A percentile compares a stretch with the other conserved stretches of the same genome.
Conservation (phyloP, 2,113 vertebrate genomes). For the Caretta caretta region DNA sequence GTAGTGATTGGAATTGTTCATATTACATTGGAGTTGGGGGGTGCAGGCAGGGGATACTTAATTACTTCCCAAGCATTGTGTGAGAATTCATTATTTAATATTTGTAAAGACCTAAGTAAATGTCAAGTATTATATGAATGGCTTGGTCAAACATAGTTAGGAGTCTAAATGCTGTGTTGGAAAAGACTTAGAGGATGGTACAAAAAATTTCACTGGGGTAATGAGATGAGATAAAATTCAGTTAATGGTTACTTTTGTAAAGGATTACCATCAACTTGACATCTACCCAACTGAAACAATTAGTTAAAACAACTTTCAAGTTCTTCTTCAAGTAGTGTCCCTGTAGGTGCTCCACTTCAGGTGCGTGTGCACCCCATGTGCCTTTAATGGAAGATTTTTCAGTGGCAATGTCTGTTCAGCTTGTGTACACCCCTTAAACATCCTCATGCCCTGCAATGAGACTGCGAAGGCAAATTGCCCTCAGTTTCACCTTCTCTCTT, state of each 20-base stretch:
- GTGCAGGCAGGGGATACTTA: background rate
- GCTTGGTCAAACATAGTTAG: background rate
- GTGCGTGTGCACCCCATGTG: background rate
- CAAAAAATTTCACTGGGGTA: background rate
- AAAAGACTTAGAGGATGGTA: background rate
- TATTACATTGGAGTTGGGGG: background rate
- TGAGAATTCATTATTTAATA: background rate
- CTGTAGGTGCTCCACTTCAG: background rate
- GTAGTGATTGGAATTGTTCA: background rate
- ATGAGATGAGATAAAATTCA: background rate
- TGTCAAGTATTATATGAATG: background rate
- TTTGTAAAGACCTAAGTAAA: background rate
- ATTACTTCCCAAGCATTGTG: background rate
- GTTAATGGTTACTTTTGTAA: background rate
- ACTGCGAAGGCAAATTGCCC: background rate
- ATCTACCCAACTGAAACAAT: background rate
- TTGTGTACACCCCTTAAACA: no score
- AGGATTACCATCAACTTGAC: background rate
- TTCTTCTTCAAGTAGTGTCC: background rate
- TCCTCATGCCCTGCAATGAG: background rate
- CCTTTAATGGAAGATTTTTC: background rate
- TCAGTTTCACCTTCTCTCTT: background rate
- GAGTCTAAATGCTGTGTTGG: background rate
- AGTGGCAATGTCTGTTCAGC: background rate
- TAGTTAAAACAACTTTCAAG: background rate